These are phyloP conservation scores for Epistrophe grossulariae DNA, from an alignment of 2,888 invertebrate species.

Conservation along the genomic window DNA sequence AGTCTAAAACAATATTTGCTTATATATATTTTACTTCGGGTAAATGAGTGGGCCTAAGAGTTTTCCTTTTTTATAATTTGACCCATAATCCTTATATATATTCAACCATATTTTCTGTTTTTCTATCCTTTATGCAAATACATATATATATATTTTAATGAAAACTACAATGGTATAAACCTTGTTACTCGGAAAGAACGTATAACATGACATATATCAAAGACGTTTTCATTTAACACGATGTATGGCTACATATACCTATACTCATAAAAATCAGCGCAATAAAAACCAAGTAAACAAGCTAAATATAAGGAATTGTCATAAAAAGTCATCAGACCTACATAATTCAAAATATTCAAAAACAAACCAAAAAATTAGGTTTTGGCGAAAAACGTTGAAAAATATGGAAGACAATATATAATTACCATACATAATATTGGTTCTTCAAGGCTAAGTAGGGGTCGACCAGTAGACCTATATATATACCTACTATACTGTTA, in stretches of 20 bases:
- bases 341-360: neutral
- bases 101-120: neutral
- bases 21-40: neutral
- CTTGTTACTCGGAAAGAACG: slow-evolving; percentile 35
- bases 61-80: slow-evolving; percentile 9
- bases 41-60: neutral
- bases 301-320: slow-evolving; percentile 35
- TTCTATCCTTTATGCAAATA: slow-evolving; percentile 53
- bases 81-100: slow-evolving; percentile 10
- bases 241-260: neutral
- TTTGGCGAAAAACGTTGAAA: slow-evolving; percentile 39
- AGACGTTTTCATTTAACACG: slow-evolving; percentile 17
- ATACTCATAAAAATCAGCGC: slow-evolving; percentile 60
- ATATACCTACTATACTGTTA: neutral
- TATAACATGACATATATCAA: neutral
- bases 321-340: slow-evolving; percentile 56
- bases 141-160: no score
- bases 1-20: slow-evolving; percentile 47
- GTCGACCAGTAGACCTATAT: slow-evolving; percentile 12
- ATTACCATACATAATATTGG: neutral
- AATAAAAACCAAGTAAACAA: slow-evolving; percentile 68
- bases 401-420: slow-evolving; percentile 10
- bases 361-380: slow-evolving; percentile 51
- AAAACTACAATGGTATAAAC: neutral
- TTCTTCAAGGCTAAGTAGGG: slow-evolving; percentile 56